These are phyloP conservation scores for Achroia grisella DNA, from an alignment of 1,140 invertebrate genomes.

Conservation along the genomic window DNA sequence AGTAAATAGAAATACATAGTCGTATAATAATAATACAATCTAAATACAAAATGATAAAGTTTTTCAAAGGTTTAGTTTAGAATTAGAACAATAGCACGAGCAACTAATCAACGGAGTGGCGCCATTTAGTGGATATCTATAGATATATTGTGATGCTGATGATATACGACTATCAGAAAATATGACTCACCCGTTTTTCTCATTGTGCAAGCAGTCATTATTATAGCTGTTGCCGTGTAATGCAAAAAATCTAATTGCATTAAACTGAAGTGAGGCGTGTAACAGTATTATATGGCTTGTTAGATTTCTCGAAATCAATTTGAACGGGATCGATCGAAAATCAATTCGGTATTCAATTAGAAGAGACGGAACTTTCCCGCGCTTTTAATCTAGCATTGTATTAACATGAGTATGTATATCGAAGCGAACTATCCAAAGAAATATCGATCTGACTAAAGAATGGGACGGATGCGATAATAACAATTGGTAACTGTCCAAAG, in stretches of 20 bases:
- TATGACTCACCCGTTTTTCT: constrained; percentile 3
- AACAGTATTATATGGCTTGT: constrained; percentile 40
- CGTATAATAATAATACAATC: no score
- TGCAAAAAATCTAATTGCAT: constrained; percentile 33
- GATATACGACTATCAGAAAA: not conserved
- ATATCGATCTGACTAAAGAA: constrained; percentile 60
- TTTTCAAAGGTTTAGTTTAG: no score
- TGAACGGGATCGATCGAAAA: constrained; percentile 49
- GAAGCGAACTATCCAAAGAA: constrained; percentile 55
- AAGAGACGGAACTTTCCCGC: constrained; percentile 51
- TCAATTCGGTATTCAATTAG: constrained; percentile 62
- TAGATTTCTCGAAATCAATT: constrained; percentile 42
- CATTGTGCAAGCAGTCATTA: constrained; percentile 1
- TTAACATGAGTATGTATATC: constrained; percentile 42
- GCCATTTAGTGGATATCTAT: no score
- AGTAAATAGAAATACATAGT: no score
- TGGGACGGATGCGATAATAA: constrained; percentile 45
- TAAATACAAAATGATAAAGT: no score
- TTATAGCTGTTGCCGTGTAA: constrained; percentile 2
- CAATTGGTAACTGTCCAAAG: constrained; percentile 54
- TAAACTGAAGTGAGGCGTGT: constrained; percentile 26
- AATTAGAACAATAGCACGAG: no score
- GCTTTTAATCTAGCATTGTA: constrained; percentile 62
- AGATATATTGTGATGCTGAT: no score
- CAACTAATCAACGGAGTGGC: no score